phyloP scores from a whole-genome alignment of 1,140 invertebrate genomes.

The Diachasma alloeum region DNA sequence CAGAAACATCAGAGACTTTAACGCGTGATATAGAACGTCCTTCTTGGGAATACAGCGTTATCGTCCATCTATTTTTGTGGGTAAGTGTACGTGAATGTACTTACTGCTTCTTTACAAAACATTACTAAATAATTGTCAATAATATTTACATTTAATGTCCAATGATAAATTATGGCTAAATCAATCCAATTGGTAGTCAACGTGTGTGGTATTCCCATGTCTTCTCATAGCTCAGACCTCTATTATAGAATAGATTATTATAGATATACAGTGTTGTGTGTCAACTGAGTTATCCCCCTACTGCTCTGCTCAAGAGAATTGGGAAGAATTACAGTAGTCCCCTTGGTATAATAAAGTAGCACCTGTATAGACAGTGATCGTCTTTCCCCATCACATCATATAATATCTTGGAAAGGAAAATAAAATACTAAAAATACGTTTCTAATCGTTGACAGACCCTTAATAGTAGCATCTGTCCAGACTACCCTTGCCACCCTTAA shows the following conservation, averaged over 20 bases:
- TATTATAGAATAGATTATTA: too few relatives aligned
- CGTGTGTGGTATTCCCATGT: too few relatives aligned
- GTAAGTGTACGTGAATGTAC: neutral
- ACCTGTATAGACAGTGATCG: constrained; percentile 25
- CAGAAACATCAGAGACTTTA: constrained; percentile 45
- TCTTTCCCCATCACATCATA: neutral
- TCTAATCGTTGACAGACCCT: constrained; percentile 44
- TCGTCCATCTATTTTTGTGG: neutral
- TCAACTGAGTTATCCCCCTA: neutral
- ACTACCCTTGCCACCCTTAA: constrained; percentile 43
- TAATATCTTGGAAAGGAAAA: neutral
- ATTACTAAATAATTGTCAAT: too few relatives aligned
- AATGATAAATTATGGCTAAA: too few relatives aligned
- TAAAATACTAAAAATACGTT: constrained; percentile 41
- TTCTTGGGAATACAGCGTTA: neutral
- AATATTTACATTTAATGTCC: too few relatives aligned
- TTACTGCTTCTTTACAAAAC: too few relatives aligned
- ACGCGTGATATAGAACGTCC: constrained; percentile 35
- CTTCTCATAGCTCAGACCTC: too few relatives aligned
- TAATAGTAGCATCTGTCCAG: constrained; percentile 47
- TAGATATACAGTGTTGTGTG: neutral
- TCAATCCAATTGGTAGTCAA: too few relatives aligned
- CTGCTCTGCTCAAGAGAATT: constrained; percentile 35
- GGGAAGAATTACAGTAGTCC: constrained; percentile 39
- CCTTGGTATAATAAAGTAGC: constrained; percentile 23